phyloP scores from a whole-genome alignment of 1,140 invertebrate species.

The Magallana angulata region DNA sequence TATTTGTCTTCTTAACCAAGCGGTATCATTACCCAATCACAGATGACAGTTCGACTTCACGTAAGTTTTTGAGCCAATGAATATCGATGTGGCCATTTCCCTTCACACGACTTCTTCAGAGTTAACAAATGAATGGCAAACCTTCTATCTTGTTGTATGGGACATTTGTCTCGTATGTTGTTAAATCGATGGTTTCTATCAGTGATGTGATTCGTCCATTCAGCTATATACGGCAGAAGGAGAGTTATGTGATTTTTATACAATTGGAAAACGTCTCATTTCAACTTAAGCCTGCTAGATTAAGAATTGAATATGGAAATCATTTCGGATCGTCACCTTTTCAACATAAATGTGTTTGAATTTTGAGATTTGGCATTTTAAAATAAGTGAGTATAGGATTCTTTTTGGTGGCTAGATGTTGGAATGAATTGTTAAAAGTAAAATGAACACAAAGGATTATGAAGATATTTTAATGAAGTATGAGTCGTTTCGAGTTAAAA shows the following conservation, averaged over 20 bases:
- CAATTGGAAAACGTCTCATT: constrained; percentile 8
- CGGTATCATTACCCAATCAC: no score
- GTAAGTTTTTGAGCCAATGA: constrained; percentile 2
- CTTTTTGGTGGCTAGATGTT: no score
- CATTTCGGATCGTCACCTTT: no score
- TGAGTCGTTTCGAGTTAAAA: constrained; percentile 66
- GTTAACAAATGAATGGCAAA: constrained; percentile 2
- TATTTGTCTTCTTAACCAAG: no score
- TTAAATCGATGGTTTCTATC: constrained; percentile 1
- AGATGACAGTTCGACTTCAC: no score
- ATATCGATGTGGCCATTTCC: not conserved
- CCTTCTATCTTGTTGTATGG: not conserved
- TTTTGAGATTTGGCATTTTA: no score
- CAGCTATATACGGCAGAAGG: not conserved
- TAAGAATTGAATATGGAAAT: no score
- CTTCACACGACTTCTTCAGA: not conserved
- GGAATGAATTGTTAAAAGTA: not conserved
- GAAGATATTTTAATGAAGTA: constrained; percentile 57
- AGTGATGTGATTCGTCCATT: not conserved
- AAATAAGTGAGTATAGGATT: no score
- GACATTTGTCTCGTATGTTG: constrained; percentile 7
- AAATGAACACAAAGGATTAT: constrained; percentile 25
- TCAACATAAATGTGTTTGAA: no score
- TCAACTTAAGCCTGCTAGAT: no score
- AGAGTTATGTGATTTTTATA: constrained; percentile 13